A percentile compares a stretch with the other conserved stretches of the same genome.
Evolutionary conservation across 1,140 invertebrate species (phyloP).

Genomic region (Thereuonema tuberculata): DNA sequence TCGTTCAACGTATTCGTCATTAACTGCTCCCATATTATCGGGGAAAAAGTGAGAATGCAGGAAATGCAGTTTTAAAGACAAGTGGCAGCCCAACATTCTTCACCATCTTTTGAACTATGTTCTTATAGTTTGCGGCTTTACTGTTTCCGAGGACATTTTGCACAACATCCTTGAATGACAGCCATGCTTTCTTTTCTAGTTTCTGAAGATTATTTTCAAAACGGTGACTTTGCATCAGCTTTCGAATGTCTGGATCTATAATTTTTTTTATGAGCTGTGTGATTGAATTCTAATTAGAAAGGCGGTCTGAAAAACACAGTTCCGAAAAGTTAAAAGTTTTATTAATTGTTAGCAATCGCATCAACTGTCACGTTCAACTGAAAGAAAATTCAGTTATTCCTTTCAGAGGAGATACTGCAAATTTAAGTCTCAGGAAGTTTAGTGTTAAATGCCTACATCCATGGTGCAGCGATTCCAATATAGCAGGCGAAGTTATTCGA

Average conservation of each 20-base stretch:
- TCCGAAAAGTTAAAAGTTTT: no score
- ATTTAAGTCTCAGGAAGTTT: no score
- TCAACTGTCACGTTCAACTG: no score
- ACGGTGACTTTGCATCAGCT: not conserved
- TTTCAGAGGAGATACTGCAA: no score
- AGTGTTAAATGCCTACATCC: no score
- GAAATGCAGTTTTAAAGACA: not conserved
- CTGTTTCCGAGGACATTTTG: not conserved
- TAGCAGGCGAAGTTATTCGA: no score
- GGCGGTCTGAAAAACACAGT: no score
- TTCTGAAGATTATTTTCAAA: not conserved
- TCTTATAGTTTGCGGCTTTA: not conserved
- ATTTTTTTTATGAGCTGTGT: no score
- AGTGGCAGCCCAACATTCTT: not conserved
- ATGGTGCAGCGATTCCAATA: no score
- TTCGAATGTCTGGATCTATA: not conserved
- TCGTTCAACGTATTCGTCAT: not conserved
- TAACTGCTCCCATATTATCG: not conserved
- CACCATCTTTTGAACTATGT: not conserved
- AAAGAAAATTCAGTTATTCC: no score
- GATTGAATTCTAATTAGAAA: no score
- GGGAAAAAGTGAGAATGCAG: not conserved
- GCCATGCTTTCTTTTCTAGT: not conserved
- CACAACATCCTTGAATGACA: not conserved
- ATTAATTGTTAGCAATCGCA: no score